These are phyloP conservation scores for Brachymystax lenok DNA, from an alignment of 2,797 vertebrate species.

Conservation along the genomic window DNA sequence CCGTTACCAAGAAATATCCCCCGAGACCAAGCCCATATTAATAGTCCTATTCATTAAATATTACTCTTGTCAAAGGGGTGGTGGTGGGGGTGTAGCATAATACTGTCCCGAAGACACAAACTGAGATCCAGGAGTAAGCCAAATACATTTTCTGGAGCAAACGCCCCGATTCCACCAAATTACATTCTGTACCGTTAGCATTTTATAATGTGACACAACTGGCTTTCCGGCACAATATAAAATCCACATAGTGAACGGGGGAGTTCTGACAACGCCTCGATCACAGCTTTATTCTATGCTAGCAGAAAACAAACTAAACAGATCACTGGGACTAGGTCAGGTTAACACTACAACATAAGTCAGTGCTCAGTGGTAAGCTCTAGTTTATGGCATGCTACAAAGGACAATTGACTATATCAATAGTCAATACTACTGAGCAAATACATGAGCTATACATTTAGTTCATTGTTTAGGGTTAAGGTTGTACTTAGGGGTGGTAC, in stretches of 20 bases:
- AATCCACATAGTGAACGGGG: constrained; percentile 82
- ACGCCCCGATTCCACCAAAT: constrained; percentile 89
- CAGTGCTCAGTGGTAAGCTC: neutral
- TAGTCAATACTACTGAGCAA: neutral
- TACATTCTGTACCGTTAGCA: constrained; percentile 91
- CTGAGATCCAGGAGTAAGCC: constrained; percentile 86
- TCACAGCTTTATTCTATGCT: neutral
- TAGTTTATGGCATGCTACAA: neutral
- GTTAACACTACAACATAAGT: neutral
- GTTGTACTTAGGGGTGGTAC: neutral
- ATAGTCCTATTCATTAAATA: constrained; percentile 97
- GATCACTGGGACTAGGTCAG: neutral
- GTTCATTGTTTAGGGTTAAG: neutral
- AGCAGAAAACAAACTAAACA: neutral
- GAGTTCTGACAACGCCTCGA: neutral
- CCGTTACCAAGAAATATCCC: constrained; percentile 87
- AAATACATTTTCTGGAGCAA: constrained; percentile 94
- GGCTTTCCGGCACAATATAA: constrained; percentile 88
- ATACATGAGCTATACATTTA: neutral
- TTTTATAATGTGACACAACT: constrained; percentile 95
- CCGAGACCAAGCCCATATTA: constrained; percentile 88
- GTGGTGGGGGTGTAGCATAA: constrained; percentile 77
- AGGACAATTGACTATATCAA: neutral
- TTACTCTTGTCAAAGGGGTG: constrained; percentile 92
- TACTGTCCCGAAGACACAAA: constrained; percentile 92